phyloP scores from a whole-genome alignment of 2,113 vertebrate genomes.

The Monarcha castaneiventris region DNA sequence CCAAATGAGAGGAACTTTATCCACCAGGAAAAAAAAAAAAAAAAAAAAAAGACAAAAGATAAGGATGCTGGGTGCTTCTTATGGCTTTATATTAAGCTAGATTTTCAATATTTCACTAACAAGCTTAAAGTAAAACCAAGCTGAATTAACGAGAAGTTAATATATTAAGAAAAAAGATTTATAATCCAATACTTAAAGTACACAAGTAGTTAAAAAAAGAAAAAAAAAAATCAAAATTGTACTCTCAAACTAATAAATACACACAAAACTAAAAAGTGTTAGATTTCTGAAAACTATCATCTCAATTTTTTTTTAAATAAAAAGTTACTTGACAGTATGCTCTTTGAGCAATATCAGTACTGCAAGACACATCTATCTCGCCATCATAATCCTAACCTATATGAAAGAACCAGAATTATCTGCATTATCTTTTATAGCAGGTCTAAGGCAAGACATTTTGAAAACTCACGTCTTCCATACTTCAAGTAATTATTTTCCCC shows the following conservation, averaged over 20 bases:
- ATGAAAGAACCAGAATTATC: background rate
- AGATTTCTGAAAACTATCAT: background rate
- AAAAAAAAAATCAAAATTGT: background rate
- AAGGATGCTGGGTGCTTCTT: background rate
- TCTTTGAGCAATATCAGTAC: background rate
- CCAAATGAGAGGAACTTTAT: background rate
- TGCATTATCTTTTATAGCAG: background rate
- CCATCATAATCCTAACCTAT: background rate
- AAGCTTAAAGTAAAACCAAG: conserved; percentile 40
- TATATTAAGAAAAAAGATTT: background rate
- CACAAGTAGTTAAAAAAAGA: background rate
- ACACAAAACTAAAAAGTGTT: background rate
- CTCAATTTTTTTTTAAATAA: background rate
- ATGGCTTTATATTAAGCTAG: conserved; percentile 32
- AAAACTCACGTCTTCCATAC: background rate
- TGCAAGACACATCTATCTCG: background rate
- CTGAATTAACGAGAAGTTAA: conserved; percentile 36
- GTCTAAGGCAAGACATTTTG: background rate
- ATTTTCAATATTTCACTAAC: conserved; percentile 53
- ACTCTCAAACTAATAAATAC: background rate
- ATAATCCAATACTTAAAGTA: background rate
- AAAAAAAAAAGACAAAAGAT: background rate
- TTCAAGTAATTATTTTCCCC: background rate
- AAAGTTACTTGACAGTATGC: background rate
- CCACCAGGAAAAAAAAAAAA: accelerated